Conservation (phyloP, 2,888 invertebrate species). For the Agrilus biguttatus region DNA sequence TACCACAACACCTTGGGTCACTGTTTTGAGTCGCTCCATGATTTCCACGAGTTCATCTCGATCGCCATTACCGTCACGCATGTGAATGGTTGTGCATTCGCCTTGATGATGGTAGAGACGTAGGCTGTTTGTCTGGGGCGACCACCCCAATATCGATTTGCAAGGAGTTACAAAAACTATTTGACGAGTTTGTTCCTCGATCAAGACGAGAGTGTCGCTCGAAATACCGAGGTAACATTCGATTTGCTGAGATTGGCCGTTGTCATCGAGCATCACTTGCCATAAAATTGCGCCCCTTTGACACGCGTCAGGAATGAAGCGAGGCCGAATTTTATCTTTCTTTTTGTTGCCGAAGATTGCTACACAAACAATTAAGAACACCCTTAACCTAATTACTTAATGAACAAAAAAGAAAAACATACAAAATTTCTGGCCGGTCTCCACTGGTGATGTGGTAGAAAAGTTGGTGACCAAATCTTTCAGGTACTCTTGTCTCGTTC, state of each 20-base stretch:
- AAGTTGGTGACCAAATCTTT: conserved; percentile 83
- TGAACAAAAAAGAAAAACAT: conserved; percentile 29
- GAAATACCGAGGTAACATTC: conserved; percentile 79
- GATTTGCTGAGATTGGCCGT: conserved; percentile 47
- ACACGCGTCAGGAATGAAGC: conserved; percentile 56
- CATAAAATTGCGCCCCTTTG: conserved; percentile 70
- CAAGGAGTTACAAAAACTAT: conserved; percentile 79
- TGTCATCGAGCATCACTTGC: conserved; percentile 62
- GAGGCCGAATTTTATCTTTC: conserved; percentile 60
- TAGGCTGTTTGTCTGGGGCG: conserved; percentile 44
- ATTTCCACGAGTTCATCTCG: conserved; percentile 59
- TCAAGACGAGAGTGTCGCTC: conserved; percentile 70
- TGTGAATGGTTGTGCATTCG: conserved; percentile 74
- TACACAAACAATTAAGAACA: conserved; percentile 21
- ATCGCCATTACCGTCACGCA: conserved; percentile 53
- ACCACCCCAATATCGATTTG: conserved; percentile 58
- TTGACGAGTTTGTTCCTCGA: conserved; percentile 70
- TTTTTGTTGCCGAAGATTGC: conserved; percentile 55
- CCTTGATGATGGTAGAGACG: conserved; percentile 82
- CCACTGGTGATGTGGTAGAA: conserved; percentile 65
- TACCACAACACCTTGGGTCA: conserved; percentile 63
- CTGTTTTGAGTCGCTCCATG: conserved; percentile 62
- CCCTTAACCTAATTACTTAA: background rate
- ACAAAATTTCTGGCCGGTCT: conserved; percentile 79
- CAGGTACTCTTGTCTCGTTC: conserved; percentile 89